These are phyloP conservation scores for Trissonchulus sp. DNA, from an alignment of 2,888 invertebrate genomes.

Conservation along the genomic window DNA sequence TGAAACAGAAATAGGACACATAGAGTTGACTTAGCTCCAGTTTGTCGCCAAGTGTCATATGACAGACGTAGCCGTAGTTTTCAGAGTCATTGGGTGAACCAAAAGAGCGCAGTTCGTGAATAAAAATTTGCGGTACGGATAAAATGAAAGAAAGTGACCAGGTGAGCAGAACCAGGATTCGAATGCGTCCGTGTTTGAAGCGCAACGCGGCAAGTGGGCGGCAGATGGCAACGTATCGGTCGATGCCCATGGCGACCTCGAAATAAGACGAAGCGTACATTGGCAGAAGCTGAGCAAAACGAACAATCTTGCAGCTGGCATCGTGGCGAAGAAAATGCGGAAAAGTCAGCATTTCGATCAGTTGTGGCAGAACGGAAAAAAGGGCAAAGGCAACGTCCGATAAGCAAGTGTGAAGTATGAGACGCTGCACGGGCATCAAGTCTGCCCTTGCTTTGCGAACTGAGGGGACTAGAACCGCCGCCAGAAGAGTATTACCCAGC, in stretches of 20 bases:
- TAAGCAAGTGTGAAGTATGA: constrained; percentile 65
- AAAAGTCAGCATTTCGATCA: constrained; percentile 42
- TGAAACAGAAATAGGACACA: constrained; percentile 49
- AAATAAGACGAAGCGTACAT: constrained; percentile 63
- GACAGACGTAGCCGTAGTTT: background rate
- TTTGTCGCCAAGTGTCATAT: background rate
- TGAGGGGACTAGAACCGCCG: constrained; percentile 28
- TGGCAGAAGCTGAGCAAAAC: constrained; percentile 64
- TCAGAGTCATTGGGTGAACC: background rate
- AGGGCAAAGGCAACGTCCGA: constrained; percentile 67
- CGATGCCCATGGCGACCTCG: constrained; percentile 49
- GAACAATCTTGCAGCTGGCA: constrained; percentile 60
- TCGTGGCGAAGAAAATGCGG: constrained; percentile 56
- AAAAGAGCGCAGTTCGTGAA: constrained; percentile 45
- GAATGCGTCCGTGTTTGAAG: constrained; percentile 49
- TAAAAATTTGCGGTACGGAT: constrained; percentile 55
- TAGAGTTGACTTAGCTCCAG: background rate
- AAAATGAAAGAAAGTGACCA: constrained; percentile 55
- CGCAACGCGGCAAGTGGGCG: constrained; percentile 63
- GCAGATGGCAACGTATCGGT: constrained; percentile 55
- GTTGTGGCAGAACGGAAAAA: constrained; percentile 66
- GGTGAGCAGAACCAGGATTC: constrained; percentile 54
- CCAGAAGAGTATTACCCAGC: constrained; percentile 43
- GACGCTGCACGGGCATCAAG: constrained; percentile 39
- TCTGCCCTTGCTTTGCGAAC: background rate